Conservation (phyloP, 2,888 invertebrate genomes). For the Tenthredo amoena region DNA sequence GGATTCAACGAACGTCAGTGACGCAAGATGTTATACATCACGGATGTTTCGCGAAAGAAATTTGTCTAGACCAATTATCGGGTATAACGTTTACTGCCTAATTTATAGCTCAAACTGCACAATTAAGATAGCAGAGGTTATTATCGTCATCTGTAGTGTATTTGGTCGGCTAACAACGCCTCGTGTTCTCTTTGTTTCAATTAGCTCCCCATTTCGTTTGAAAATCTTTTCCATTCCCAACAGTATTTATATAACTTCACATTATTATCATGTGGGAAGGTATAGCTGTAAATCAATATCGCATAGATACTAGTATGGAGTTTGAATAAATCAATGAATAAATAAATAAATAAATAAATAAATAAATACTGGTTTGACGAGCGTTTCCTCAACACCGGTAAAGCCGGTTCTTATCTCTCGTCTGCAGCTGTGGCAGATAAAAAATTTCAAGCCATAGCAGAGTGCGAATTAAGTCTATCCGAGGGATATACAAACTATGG, state of each 20-base stretch:
- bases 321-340: constrained; percentile 4
- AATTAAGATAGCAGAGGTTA: background rate
- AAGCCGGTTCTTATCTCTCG: constrained; percentile 23
- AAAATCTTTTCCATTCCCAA: background rate
- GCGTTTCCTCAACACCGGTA: constrained; percentile 15
- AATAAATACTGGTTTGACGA: constrained; percentile 31
- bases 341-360: background rate
- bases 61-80: constrained; percentile 8
- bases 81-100: background rate
- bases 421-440: background rate
- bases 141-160: background rate
- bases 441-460: background rate
- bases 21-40: background rate
- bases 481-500: background rate
- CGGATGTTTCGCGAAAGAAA: constrained; percentile 1
- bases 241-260: background rate
- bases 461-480: background rate
- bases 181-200: background rate
- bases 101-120: background rate
- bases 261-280: background rate
- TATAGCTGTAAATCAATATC: constrained; percentile 1
- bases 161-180: background rate
- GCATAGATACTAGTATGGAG: background rate
- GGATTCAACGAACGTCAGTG: background rate
- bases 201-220: background rate